Evolutionary conservation across 2,113 vertebrate species (phyloP).

Genomic region (Vanacampus margaritifer): DNA sequence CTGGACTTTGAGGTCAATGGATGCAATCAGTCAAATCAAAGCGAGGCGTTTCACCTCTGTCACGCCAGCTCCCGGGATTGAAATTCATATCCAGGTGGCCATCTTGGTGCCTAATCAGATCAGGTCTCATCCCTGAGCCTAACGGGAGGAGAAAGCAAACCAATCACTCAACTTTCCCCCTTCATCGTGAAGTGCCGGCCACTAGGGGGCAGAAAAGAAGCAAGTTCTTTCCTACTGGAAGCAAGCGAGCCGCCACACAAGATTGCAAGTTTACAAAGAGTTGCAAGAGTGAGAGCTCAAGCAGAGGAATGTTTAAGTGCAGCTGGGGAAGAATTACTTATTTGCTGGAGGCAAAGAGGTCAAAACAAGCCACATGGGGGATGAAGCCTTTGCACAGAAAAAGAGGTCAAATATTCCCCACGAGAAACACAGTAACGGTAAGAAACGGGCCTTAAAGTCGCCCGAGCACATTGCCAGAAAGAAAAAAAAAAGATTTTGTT

Average conservation of each 20-base stretch:
- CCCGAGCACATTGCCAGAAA: not conserved
- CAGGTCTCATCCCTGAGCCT: slow-evolving; percentile 66
- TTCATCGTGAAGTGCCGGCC: slow-evolving; percentile 5
- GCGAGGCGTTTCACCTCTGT: slow-evolving; percentile 70
- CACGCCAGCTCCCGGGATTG: slow-evolving; percentile 69
- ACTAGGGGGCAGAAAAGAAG: slow-evolving; percentile 26
- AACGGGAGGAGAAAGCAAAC: slow-evolving; percentile 65
- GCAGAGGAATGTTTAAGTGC: slow-evolving; percentile 19
- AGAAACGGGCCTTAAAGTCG: not conserved
- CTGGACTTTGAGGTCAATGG: slow-evolving; percentile 8
- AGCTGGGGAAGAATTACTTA: slow-evolving; percentile 24
- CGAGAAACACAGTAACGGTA: slow-evolving; percentile 14
- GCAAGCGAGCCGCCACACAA: slow-evolving; percentile 15
- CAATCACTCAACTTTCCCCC: slow-evolving; percentile 57
- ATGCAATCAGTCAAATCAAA: slow-evolving; percentile 48
- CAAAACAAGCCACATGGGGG: slow-evolving; percentile 24
- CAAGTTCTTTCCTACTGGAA: slow-evolving; percentile 8
- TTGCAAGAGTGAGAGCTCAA: slow-evolving; percentile 19
- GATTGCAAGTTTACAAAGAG: slow-evolving; percentile 19
- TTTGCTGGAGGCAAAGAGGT: slow-evolving; percentile 22
- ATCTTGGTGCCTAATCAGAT: slow-evolving; percentile 70
- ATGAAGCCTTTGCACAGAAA: no score
- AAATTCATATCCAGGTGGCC: slow-evolving; percentile 71
- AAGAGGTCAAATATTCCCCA: not conserved
- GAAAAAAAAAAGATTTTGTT: slow-evolving; percentile 9